Percentiles rank a stretch among this genome's conserved stretches.
Conservation (phyloP, 2,888 invertebrate genomes). For the Ctenicera cuprea region DNA sequence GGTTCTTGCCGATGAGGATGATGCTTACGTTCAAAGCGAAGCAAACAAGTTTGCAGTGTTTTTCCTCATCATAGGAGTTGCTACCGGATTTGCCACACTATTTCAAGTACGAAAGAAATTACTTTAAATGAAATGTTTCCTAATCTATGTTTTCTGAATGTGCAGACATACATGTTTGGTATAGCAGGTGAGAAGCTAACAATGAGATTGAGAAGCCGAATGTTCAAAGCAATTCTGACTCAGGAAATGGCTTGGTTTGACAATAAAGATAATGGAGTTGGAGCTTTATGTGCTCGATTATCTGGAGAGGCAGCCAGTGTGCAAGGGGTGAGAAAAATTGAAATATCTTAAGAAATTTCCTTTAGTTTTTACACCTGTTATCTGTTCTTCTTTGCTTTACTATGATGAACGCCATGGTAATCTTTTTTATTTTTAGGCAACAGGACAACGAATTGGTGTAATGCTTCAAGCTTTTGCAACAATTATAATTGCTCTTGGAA, state of each 20-base stretch:
- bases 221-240: conserved; percentile 81
- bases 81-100: conserved; percentile 80
- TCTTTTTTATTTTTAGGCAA: conserved; percentile 75
- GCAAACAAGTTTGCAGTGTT: conserved; percentile 79
- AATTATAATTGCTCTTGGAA: conserved; percentile 78
- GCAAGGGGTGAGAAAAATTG: conserved; percentile 81
- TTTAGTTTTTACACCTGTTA: too few species aligned
- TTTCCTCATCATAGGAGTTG: conserved; percentile 80
- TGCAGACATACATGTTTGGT: conserved; percentile 73
- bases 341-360: background rate
- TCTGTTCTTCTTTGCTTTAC: too few species aligned
- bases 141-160: too few species aligned
- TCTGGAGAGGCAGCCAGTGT: conserved; percentile 87
- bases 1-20: conserved; percentile 73
- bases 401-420: too few species aligned
- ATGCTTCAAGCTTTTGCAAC: conserved; percentile 85
- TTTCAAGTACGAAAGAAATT: conserved; percentile 78
- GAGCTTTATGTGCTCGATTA: conserved; percentile 83
- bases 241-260: conserved; percentile 88
- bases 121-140: too few species aligned
- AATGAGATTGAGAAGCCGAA: conserved; percentile 79
- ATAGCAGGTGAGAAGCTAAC: conserved; percentile 88
- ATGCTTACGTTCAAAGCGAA: conserved; percentile 74
- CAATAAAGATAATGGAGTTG: conserved; percentile 82
- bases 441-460: conserved; percentile 86